Percentiles rank a stretch among this genome's conserved stretches.
phyloP scores from a whole-genome alignment of 2,888 invertebrate genomes.

The Xestia c-nigrum region DNA sequence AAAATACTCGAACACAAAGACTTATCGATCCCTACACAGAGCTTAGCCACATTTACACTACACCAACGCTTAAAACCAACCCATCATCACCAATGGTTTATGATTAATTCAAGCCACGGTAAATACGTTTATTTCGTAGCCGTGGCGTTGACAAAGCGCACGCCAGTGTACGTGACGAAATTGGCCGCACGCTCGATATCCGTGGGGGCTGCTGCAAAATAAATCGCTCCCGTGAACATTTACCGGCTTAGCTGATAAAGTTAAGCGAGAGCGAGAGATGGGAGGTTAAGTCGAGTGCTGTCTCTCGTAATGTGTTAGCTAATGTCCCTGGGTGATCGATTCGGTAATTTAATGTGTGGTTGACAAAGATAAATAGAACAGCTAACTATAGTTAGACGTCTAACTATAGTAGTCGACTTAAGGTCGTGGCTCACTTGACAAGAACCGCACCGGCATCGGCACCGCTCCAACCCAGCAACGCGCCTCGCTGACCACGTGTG shows the following conservation, averaged over 20 bases:
- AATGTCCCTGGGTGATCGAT: conserved; percentile 25
- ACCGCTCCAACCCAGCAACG: too few species aligned
- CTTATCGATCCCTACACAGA: neutral
- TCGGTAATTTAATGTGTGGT: conserved; percentile 4
- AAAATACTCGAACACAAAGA: neutral
- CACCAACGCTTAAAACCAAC: conserved; percentile 45
- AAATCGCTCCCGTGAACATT: conserved; percentile 62
- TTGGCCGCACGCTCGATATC: conserved; percentile 66
- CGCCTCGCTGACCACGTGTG: too few species aligned
- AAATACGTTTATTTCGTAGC: conserved; percentile 70
- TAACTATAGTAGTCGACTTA: too few species aligned
- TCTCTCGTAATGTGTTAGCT: conserved; percentile 19
- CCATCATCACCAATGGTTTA: conserved; percentile 62
- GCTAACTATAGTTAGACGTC: too few species aligned
- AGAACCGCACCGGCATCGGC: too few species aligned
- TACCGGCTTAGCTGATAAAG: conserved; percentile 57
- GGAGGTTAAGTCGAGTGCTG: conserved; percentile 28
- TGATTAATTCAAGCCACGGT: conserved; percentile 72
- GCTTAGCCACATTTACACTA: conserved; percentile 10
- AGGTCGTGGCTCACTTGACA: too few species aligned
- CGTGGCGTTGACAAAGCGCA: conserved; percentile 70
- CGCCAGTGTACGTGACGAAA: conserved; percentile 68
- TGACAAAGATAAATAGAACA: neutral
- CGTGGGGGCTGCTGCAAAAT: conserved; percentile 56
- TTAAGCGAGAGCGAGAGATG: conserved; percentile 46